phyloP scores from a whole-genome alignment of 2,113 vertebrate genomes.

The Nibea albiflora region DNA sequence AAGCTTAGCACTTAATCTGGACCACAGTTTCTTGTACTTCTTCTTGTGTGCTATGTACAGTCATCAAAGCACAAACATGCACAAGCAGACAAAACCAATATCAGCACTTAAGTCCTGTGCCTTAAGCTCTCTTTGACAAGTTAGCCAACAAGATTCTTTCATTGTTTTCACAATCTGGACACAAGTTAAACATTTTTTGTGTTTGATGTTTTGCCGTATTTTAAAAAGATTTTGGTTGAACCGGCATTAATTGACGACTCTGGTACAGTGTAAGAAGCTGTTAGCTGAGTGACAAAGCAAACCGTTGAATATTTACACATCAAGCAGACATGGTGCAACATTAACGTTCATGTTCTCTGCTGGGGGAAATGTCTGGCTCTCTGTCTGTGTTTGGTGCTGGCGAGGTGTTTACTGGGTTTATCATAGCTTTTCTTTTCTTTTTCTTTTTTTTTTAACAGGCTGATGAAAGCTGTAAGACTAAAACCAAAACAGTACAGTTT shows the following conservation, averaged over 20 bases:
- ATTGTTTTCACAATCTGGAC: background rate
- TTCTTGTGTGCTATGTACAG: background rate
- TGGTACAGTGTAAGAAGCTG: background rate
- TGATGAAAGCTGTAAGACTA: background rate
- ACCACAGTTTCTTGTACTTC: constrained; percentile 3
- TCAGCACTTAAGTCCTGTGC: background rate
- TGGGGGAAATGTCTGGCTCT: background rate
- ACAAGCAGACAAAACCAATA: background rate
- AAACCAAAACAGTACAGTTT: background rate
- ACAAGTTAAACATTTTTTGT: background rate
- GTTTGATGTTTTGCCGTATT: background rate
- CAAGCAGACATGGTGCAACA: background rate
- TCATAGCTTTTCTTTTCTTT: background rate
- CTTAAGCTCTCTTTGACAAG: background rate
- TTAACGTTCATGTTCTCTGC: background rate
- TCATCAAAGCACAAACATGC: constrained; percentile 25
- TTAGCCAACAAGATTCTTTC: background rate
- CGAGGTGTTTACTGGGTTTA: background rate
- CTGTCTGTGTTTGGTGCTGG: background rate
- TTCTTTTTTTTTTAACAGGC: background rate
- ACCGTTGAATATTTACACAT: background rate
- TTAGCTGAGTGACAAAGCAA: too few species aligned
- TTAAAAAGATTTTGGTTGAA: background rate
- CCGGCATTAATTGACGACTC: too few species aligned
- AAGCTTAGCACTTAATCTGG: constrained; percentile 34